Base-by-base conservation (phyloP, 2,113 vertebrate species). In the Pseudorhombus dupliciocellatus region DNA sequence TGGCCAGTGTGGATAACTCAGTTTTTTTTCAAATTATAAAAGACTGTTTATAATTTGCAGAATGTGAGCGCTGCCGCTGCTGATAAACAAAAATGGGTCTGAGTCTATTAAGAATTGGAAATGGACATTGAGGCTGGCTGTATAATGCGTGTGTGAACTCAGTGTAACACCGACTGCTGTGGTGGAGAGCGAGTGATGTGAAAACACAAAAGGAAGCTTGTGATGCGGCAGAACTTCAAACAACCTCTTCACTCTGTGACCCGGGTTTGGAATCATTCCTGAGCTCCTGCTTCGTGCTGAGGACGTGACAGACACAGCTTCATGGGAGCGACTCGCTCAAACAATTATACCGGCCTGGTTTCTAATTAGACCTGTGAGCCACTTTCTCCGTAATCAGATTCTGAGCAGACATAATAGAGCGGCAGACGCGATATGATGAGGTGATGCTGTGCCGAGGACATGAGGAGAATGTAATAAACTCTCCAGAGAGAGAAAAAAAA, bases 331-430 rank as follows among this genome's bases (percentile, higher is more conserved):
- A 37, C 34, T 37, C 34, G 10, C 10, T 11, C 9, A 64, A 67
- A 57, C 56, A 56, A 65, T 67, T 60, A 48, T 5, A 59, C 24
- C 55, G 15, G 68, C 52, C 37, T 21, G 31, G 70, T 72, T 46
- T 42, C 66, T 51, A 63, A 80, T 72, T 72, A 69, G 54, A 69
- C 55, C 67, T 25, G 59, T 46, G 42, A 46, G 42, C 42, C 15
- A 20, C 15, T 37, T 3, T 4, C 34, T 37, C 34, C 42, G 16
- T 44, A 16, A 44, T 44, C 42, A 16, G 42, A 18, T 44, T 15
- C 14, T 18, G 42, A 44, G 42, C 16, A 15, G 42, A 7, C 42
- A 7, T 15, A 44, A 44, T 18, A 18, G 42, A 44, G 42, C 42
- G 42, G 5, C 16, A 34, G 34, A 34, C 34, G 34, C 1, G 42